Evolutionary conservation across 1,140 invertebrate genomes (phyloP), one percentile per base, ranked within the genome.

Genomic region (Drosophila triauraria): DNA sequence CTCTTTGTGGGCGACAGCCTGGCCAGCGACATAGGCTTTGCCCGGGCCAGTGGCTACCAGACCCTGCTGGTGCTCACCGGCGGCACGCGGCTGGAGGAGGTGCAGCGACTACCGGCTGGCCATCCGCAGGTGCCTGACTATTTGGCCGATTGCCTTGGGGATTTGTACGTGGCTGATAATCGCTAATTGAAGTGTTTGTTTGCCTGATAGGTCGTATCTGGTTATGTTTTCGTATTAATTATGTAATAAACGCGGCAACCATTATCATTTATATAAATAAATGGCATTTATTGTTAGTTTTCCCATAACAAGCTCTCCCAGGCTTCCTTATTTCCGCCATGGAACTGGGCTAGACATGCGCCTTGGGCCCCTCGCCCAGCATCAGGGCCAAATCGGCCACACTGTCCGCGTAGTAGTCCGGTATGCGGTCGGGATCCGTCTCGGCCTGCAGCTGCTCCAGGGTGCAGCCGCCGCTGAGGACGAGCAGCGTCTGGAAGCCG

Each of bases 1-100:
- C 92, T 95, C 15, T 95, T 95, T 51, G 93, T 95, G 65, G 95
- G 95, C 20, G 95, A 95, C 47, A 94, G 94, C 92, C 94, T 94
- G 23, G 91, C 93, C 32, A 93, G 94, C 70, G 95, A 95, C 59
- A 93, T 95, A 13, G 93, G 93, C 10, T 94, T 95, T 38, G 95
- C 93, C 0, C 93, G 92, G 20, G 78, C 93, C 17, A 93, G 93
- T 8, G 94, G 94, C 30, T 95, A 95, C 71, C 92, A 94, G 78
- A 94, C 94, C 0, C 75, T 95, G 10, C 78, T 94, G n/a, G 94
- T 95, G 1, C 81, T 94, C 17, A 94, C 94, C 7, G 94, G 93
- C 20, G 76, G 88, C 23, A 91, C 93, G 0, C 91, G 91, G 54
- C 81, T 93, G 40, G 78, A 93, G 10, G 79, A 93, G 13, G 61